These are phyloP conservation scores for Pristionchus exspectatus DNA, from an alignment of 2,888 invertebrate genomes.

Conservation along the genomic window DNA sequence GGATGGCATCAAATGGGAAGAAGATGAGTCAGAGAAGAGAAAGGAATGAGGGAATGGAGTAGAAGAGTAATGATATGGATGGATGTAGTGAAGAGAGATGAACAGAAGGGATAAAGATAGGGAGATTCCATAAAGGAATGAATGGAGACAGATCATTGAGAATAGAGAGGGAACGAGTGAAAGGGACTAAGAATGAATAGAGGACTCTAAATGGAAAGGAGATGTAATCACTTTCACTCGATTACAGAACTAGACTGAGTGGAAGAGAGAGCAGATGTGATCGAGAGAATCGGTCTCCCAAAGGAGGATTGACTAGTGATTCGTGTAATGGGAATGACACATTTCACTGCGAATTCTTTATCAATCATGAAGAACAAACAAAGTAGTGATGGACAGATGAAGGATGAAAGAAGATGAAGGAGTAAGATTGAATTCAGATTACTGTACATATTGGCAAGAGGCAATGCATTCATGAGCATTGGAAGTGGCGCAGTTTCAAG, in stretches of 20 bases:
- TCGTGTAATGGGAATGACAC: background rate
- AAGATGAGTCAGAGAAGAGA: background rate
- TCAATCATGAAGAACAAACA: slow-evolving; percentile 23
- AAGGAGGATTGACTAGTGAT: background rate
- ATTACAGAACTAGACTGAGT: slow-evolving; percentile 9
- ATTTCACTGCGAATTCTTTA: background rate
- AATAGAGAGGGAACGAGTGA: background rate
- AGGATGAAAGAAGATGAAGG: background rate
- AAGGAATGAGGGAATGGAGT: background rate
- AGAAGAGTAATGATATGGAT: slow-evolving; percentile 21
- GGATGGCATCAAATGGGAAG: background rate
- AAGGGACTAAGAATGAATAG: slow-evolving; percentile 18
- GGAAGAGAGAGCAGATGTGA: background rate
- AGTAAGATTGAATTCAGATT: background rate
- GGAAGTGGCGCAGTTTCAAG: slow-evolving; percentile 36
- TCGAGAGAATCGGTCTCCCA: background rate
- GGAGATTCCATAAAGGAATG: background rate
- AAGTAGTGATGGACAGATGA: background rate
- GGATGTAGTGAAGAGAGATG: slow-evolving; percentile 4
- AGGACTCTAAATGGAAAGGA: slow-evolving; percentile 22
- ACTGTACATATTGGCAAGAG: slow-evolving; percentile 44
- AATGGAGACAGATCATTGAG: slow-evolving; percentile 12
- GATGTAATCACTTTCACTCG: slow-evolving; percentile 30
- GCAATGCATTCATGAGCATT: background rate
- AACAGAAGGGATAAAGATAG: slow-evolving; percentile 5